Percentiles rank a stretch among this genome's conserved stretches.
Evolutionary conservation across 35 echinoderm and acorn worm genomes (phyloP).

Genomic region (Ophiothrix spiculata): DNA sequence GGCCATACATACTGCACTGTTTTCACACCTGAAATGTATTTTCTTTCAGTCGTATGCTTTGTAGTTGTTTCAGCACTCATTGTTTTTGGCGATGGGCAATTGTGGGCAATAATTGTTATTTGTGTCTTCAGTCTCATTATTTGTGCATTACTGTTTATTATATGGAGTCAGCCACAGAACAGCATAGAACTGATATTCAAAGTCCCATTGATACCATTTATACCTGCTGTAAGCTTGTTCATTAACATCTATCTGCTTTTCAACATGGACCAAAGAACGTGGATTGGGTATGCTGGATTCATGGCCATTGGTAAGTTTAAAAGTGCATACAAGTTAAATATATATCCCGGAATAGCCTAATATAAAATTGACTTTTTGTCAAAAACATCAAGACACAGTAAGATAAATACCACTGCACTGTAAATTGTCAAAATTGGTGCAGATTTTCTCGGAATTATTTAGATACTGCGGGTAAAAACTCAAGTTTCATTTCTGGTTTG

Average conservation of each 20-base stretch:
- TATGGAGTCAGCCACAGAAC: slow-evolving; percentile 44
- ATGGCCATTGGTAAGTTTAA: slow-evolving; percentile 59
- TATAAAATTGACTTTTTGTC: no score
- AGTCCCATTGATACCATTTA: slow-evolving; percentile 52
- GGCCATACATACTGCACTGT: no score
- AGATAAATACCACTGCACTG: no score
- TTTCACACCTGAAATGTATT: no score
- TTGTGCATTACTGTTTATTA: slow-evolving; percentile 24
- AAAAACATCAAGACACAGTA: no score
- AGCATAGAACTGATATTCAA: slow-evolving; percentile 33
- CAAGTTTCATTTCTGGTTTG: no score
- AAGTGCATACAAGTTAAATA: no score
- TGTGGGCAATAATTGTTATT: slow-evolving; percentile 29
- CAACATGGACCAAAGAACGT: slow-evolving; percentile 49
- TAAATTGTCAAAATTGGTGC: no score
- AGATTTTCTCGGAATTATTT: no score
- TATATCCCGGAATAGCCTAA: no score
- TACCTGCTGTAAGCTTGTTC: slow-evolving; percentile 55
- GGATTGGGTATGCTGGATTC: slow-evolving; percentile 41
- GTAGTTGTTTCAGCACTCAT: slow-evolving; percentile 35
- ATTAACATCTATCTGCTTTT: slow-evolving; percentile 53
- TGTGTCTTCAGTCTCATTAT: slow-evolving; percentile 26
- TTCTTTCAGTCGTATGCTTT: slow-evolving; percentile 19
- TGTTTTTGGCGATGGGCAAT: slow-evolving; percentile 14
- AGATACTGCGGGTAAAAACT: no score